Base-by-base conservation (phyloP, 2,113 vertebrate species). In the Pachyramphus minor region DNA sequence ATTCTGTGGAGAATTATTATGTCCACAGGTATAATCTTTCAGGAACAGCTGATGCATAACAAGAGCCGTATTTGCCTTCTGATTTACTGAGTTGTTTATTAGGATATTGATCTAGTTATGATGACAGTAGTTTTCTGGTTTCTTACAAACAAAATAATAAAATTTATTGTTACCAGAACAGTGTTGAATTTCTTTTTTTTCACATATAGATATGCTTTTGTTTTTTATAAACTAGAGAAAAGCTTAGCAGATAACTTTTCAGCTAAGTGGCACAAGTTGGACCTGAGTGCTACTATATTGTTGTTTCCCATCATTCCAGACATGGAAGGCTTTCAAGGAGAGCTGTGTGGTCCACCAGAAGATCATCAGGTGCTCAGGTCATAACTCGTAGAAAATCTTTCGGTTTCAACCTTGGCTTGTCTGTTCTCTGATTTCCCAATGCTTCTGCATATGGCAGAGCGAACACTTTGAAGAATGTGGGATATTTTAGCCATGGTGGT, bases 401-500 rank as follows among this genome's bases (percentile, higher is more conserved):
- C 41, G 4, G 6, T 30, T 80, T 44, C 33, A 24, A 53, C 10
- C 13, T 44, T 37, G 25, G 22, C 3, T 13, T 62, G 7, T 62
- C 75, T 56, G 9, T 67, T 90, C 8, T 84, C 44, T 87, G 69
- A 27, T 64, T 24, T 77, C 10, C 27, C 16, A 50, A 4, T 41
- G 13, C 6, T 63, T 84, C 13, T 22, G 39, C 0, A 1, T 8
- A 20, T 6, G 8, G 9, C 5, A 71, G 42, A 87, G 19, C 15
- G 47, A 80, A 24, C 2, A 12, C 21, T 78, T 78, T 11, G 8
- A 80, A 58, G 8, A 5, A 35, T 0, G 0, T 2, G 15, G 23
- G 21, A 22, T 47, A 31, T 76, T 84, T 84, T 63, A 68, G 15
- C n/a, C 14, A 12, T 17, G 7, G 28, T 33, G 10, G 9, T 67